A percentile compares a stretch with the other conserved stretches of the same genome.
Evolutionary conservation across 1,140 invertebrate species (phyloP).

Genomic region (Archivesica marissinica): DNA sequence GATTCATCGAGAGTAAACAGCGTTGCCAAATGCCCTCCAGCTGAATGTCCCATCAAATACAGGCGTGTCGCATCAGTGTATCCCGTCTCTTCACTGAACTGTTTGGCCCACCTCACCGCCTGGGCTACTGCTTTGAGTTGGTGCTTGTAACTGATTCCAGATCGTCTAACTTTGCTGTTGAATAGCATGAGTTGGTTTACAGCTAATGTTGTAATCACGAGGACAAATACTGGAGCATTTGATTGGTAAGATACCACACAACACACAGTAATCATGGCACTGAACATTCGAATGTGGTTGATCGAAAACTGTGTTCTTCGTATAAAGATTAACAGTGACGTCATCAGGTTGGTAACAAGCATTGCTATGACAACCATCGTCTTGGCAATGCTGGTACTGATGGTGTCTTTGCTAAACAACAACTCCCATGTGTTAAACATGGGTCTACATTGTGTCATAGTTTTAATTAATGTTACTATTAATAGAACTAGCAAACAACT

Average conservation of each 20-base stretch:
- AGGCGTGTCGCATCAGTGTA: not conserved
- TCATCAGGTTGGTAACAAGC: not conserved
- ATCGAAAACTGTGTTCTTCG: not conserved
- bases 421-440: not conserved
- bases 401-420: not conserved
- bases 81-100: slow-evolving; percentile 23
- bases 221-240: not conserved
- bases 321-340: not conserved
- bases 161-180: not conserved
- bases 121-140: slow-evolving; percentile 50
- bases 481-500: not conserved
- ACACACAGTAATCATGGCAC: not conserved
- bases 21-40: slow-evolving; percentile 63
- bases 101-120: slow-evolving; percentile 47
- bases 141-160: slow-evolving; percentile 1
- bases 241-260: not conserved
- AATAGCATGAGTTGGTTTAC: slow-evolving; percentile 34
- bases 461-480: not conserved
- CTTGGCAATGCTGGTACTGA: not conserved
- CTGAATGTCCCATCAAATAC: slow-evolving; percentile 66
- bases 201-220: not conserved
- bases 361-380: not conserved
- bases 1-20: slow-evolving; percentile 36
- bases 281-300: not conserved
- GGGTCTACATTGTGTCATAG: not conserved